These are phyloP conservation scores for Ginglymostoma cirratum DNA, from an alignment of 2,113 vertebrate species.

Conservation along the genomic window DNA sequence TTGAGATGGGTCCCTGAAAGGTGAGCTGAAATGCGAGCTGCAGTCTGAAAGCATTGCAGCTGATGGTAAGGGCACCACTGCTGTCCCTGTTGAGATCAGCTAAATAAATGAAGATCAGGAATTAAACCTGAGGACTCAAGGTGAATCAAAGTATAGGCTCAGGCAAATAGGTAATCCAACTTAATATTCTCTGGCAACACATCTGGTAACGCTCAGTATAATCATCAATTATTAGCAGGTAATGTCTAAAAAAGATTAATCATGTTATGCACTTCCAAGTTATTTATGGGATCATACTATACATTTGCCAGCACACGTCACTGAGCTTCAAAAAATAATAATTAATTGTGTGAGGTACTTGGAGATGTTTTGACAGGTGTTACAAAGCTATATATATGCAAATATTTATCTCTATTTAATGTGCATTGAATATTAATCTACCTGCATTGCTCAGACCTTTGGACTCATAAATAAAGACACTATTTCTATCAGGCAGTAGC, in stretches of 20 bases:
- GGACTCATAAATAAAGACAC: background rate
- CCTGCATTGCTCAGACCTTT: background rate
- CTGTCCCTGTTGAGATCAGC: background rate
- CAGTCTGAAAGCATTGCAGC: background rate
- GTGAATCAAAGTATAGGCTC: background rate
- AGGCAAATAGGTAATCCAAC: background rate
- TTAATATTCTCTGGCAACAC: background rate
- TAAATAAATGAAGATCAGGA: background rate
- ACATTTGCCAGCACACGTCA: background rate
- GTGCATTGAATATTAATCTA: conserved; percentile 13
- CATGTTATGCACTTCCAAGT: background rate
- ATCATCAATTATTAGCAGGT: background rate
- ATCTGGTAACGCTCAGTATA: background rate
- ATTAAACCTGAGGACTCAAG: background rate
- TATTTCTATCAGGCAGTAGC: background rate
- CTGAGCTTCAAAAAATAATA: background rate
- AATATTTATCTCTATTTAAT: conserved; percentile 28
- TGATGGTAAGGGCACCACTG: background rate
- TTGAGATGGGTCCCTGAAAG: background rate
- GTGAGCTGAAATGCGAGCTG: too few species aligned
- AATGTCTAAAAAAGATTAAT: background rate
- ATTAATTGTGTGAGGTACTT: conserved; percentile 6
- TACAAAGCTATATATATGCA: conserved; percentile 26
- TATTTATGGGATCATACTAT: background rate
- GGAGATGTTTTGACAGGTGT: conserved; percentile 18